Evolutionary conservation across 2,113 vertebrate genomes (phyloP), one percentile per base, ranked within the genome.

Genomic region (Elgaria multicarinata): DNA sequence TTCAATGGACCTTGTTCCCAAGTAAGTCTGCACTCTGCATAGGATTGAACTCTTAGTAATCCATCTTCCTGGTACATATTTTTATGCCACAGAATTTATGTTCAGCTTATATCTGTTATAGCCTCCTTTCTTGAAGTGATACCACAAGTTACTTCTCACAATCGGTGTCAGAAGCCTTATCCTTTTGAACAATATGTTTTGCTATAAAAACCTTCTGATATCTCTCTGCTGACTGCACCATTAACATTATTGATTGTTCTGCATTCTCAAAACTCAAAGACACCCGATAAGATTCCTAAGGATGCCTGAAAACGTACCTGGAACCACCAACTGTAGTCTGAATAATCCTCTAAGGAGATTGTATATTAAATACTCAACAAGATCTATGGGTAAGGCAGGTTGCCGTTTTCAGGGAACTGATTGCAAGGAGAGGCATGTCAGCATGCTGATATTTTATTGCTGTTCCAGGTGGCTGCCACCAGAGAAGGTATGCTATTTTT

Each of bases 101-200:
- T 88, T 92, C 90, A 94, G 79, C 86, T 53, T 53, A 50, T 14
- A 28, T 53, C 81, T 93, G 24, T 93, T 94, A 95, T 69, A 94
- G 92, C 85, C 92, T 93, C 91, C 86, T 93, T 95, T 94, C 89
- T 93, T 78, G 83, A 92, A 82, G 84, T 93, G 91, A 89, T 94
- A 93, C 90, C 90, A 94, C 93, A 94, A 89, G 85, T 86, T 91
- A 94, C 94, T 96, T 94, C 92, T 95, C 94, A 96, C 90, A 91
- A 94, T 89, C 91, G 92, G 77, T 93, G 93, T 94, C 95, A 95
- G 89, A 86, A 92, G 90, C 94, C 92, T 81, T 88, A 91, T 84
- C 84, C 92, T 93, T 94, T 95, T 88, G 88, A 92, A 89, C 85
- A 89, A 81, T 89, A 94, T 87, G 88, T 88, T 93, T 92, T 26